Evolutionary conservation across 2,797 vertebrate species (phyloP).

Genomic region (Tarsius wallacei): DNA sequence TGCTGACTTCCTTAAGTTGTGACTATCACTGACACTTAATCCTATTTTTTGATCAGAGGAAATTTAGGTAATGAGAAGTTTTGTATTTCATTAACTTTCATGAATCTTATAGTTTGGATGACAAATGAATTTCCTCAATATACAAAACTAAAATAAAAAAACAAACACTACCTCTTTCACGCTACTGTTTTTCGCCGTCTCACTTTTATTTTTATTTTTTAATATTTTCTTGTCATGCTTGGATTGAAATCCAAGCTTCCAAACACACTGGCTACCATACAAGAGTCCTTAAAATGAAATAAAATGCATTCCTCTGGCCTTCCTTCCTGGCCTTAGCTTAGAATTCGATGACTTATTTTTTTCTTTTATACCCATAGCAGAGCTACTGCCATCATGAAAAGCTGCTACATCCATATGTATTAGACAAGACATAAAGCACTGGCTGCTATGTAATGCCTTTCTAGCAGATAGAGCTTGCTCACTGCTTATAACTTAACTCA

Average conservation of each 20-base stretch:
- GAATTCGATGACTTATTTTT: conserved; percentile 69
- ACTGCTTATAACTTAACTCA: conserved; percentile 62
- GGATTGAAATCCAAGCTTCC: conserved; percentile 75
- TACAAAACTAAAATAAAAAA: conserved; percentile 74
- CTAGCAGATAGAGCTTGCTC: conserved; percentile 21
- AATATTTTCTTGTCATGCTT: conserved; percentile 72
- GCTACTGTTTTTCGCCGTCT: conserved; percentile 76
- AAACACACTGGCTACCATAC: neutral
- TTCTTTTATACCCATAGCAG: conserved; percentile 20
- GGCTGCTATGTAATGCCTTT: conserved; percentile 31
- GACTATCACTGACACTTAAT: conserved; percentile 49
- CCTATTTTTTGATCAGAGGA: neutral
- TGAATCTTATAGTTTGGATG: conserved; percentile 58
- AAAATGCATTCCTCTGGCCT: conserved; percentile 66
- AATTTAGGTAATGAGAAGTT: neutral
- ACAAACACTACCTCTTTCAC: conserved; percentile 72
- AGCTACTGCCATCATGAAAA: conserved; percentile 54
- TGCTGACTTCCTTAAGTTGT: conserved; percentile 16
- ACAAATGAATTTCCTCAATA: conserved; percentile 77
- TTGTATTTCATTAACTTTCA: conserved; percentile 65
- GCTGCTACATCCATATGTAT: conserved; percentile 74
- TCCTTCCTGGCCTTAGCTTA: conserved; percentile 76
- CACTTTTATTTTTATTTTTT: conserved; percentile 67
- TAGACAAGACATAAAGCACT: conserved; percentile 45
- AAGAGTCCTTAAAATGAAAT: conserved; percentile 75